phyloP scores from a whole-genome alignment of 2,113 vertebrate genomes.

The Prionailurus bengalensis region DNA sequence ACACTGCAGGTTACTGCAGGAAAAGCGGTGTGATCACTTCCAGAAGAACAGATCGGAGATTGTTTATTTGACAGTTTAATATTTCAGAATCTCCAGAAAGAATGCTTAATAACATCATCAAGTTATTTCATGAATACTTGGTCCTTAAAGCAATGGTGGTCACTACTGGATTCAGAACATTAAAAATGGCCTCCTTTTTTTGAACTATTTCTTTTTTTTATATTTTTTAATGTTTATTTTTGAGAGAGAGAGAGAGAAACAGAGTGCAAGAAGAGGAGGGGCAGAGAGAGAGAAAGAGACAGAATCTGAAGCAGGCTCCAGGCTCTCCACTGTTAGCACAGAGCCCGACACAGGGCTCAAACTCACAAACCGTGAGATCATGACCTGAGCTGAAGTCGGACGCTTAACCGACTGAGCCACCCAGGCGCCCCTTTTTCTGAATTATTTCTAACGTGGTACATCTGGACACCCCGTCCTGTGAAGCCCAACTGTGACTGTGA shows the following conservation, averaged over 20 bases:
- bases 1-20: neutral
- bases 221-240: too few species aligned
- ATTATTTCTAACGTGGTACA: neutral
- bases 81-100: neutral
- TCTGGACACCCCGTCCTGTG: neutral
- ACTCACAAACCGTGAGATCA: neutral
- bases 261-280: neutral
- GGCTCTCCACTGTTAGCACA: neutral
- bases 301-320: neutral
- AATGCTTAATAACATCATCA: neutral
- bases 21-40: neutral
- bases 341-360: neutral
- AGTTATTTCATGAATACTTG: neutral
- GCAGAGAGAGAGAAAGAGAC: neutral
- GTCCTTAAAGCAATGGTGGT: neutral
- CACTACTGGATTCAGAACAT: neutral
- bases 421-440: neutral
- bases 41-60: neutral
- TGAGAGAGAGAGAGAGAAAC: too few species aligned
- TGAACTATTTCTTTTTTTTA: neutral
- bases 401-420: neutral
- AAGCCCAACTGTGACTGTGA: neutral
- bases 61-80: neutral
- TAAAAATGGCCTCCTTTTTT: neutral
- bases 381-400: neutral